A percentile compares a stretch with the other conserved stretches of the same genome.
Evolutionary conservation across 2,888 invertebrate genomes (phyloP).

Genomic region (Lasioglossum morio): DNA sequence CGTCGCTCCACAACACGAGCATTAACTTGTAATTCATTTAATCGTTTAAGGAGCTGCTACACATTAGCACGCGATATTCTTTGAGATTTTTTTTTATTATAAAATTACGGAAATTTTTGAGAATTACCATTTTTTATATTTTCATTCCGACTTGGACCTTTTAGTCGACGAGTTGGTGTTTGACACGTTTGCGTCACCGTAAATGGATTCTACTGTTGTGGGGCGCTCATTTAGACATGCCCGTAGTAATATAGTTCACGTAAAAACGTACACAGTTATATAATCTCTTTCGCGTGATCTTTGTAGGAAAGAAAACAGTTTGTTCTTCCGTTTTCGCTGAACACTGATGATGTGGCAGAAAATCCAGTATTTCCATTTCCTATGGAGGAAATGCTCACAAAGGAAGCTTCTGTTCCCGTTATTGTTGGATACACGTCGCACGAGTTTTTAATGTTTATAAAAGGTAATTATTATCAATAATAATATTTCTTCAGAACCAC

Average conservation of each 20-base stretch:
- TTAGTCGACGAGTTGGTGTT: too few species aligned
- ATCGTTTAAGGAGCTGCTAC: too few species aligned
- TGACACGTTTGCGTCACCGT: neutral
- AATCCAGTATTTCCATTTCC: conserved; percentile 76
- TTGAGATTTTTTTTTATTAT: too few species aligned
- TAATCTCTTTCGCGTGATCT: neutral
- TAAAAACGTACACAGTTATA: neutral
- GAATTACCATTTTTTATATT: too few species aligned
- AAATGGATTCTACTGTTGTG: neutral
- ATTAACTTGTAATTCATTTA: too few species aligned
- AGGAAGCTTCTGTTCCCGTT: conserved; percentile 84
- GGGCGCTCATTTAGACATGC: neutral
- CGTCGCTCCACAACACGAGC: too few species aligned
- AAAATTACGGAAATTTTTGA: too few species aligned
- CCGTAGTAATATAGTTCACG: neutral
- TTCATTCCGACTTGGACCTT: too few species aligned
- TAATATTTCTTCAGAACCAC: neutral
- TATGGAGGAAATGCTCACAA: conserved; percentile 75
- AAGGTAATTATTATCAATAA: conserved; percentile 47
- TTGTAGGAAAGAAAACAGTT: conserved; percentile 16
- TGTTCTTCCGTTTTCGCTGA: too few species aligned
- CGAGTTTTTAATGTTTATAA: conserved; percentile 57
- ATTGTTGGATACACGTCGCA: conserved; percentile 85
- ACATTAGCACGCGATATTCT: too few species aligned
- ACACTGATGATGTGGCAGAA: conserved; percentile 46